phyloP scores from a whole-genome alignment of 2,113 vertebrate species.

The Damaliscus lunatus region DNA sequence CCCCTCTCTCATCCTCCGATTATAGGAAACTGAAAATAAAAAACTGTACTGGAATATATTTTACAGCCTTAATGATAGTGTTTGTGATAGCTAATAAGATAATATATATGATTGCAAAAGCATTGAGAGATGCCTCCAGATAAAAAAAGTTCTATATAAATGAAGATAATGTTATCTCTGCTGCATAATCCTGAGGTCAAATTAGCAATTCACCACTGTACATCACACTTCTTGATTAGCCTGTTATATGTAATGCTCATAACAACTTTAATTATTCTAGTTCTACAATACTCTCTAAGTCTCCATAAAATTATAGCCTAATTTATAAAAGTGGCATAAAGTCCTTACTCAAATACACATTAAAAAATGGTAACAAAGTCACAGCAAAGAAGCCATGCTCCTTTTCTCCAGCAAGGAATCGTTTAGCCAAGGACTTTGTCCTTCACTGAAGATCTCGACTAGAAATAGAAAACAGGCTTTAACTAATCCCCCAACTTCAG shows the following conservation, averaged over 20 bases:
- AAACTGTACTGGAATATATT: conserved; percentile 45
- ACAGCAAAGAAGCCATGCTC: neutral
- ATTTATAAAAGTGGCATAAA: conserved; percentile 49
- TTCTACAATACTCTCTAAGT: conserved; percentile 42
- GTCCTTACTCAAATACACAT: conserved; percentile 13
- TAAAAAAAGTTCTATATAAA: conserved; percentile 39
- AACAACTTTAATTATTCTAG: conserved; percentile 54
- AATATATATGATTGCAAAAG: conserved; percentile 38
- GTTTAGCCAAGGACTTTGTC: neutral
- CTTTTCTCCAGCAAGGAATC: neutral
- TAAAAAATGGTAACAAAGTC: neutral
- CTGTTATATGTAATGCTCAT: conserved; percentile 24
- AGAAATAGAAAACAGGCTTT: neutral
- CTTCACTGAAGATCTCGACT: neutral
- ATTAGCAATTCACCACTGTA: conserved; percentile 49
- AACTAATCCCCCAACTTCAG: neutral
- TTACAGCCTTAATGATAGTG: conserved; percentile 52
- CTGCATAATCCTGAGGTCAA: conserved; percentile 53
- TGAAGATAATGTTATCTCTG: conserved; percentile 60
- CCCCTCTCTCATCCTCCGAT: neutral
- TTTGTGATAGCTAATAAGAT: conserved; percentile 21
- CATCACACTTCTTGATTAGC: conserved; percentile 33
- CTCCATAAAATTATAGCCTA: conserved; percentile 39
- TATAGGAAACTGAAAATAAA: conserved; percentile 50
- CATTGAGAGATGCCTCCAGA: conserved; percentile 40